Conservation (phyloP, 1,140 invertebrate species). For the Meloidogyne hapla region DNA sequence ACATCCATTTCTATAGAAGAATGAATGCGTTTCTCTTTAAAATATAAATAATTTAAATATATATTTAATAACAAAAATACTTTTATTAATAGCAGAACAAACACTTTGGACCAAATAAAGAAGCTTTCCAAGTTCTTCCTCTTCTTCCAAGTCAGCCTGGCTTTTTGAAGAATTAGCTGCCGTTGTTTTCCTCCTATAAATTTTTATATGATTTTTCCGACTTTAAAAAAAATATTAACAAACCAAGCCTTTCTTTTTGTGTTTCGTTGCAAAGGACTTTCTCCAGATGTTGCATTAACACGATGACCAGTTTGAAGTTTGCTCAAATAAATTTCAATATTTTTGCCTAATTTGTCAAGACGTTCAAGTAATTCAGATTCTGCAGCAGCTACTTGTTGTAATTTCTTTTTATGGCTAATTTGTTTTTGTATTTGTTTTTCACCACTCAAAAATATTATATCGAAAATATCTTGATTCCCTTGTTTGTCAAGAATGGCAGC, state of each 20-base stretch:
- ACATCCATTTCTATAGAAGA: background rate
- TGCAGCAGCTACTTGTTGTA: background rate
- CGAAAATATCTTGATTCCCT: slow-evolving; percentile 18
- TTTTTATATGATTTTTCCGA: background rate
- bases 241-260: slow-evolving; percentile 11
- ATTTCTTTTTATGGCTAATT: background rate
- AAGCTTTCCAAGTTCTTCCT: slow-evolving; percentile 59
- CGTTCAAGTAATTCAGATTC: slow-evolving; percentile 41
- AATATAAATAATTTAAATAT: background rate
- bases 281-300: background rate
- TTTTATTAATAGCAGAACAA: slow-evolving; percentile 35
- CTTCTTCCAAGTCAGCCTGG: slow-evolving; percentile 67
- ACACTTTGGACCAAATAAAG: background rate
- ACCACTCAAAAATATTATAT: slow-evolving; percentile 9
- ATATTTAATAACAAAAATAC: background rate
- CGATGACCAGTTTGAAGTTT: slow-evolving; percentile 47
- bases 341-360: slow-evolving; percentile 80
- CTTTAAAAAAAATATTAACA: no score
- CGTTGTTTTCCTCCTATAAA: background rate
- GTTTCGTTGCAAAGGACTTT: slow-evolving; percentile 2
- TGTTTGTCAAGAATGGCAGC: slow-evolving; percentile 2
- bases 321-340: slow-evolving; percentile 84
- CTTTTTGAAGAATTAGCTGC: background rate
- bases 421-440: slow-evolving; percentile 12
- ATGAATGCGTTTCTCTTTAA: slow-evolving; percentile 3